Conservation (phyloP, 53 echinoderm and acorn worm genomes). For the Luidia sarsii region DNA sequence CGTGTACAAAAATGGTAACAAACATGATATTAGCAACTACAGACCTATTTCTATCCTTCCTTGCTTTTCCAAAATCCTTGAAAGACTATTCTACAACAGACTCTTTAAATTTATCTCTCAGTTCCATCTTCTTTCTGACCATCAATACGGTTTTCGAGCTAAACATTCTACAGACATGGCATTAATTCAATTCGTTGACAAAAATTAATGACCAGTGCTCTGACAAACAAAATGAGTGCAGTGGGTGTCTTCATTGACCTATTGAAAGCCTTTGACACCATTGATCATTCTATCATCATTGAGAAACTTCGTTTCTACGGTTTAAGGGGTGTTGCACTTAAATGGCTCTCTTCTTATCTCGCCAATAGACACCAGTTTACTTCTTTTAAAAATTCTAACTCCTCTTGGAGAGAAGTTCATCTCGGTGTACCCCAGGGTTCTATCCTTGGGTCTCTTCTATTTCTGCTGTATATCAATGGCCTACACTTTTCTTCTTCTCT, state of each 20-base stretch:
- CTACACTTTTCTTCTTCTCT: too few species aligned
- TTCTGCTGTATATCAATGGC: too few species aligned
- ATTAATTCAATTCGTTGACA: constrained; percentile 8
- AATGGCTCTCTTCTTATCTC: not conserved
- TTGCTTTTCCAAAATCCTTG: constrained; percentile 57
- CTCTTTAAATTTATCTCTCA: constrained; percentile 23
- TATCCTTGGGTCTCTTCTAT: too few species aligned
- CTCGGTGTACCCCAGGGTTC: too few species aligned
- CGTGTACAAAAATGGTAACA: constrained; percentile 18
- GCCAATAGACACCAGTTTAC: not conserved
- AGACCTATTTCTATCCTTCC: constrained; percentile 49
- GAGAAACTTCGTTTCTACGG: not conserved
- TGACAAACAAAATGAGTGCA: not conserved
- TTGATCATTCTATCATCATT: constrained; percentile 1
- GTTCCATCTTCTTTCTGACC: constrained; percentile 6
- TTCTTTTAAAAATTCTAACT: too few species aligned
- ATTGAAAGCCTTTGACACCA: constrained; percentile 7
- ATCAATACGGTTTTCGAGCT: constrained; percentile 31
- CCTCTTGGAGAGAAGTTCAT: too few species aligned
- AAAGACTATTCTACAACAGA: constrained; percentile 45
- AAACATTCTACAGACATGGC: constrained; percentile 44
- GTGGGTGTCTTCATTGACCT: constrained; percentile 16
- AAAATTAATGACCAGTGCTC: not conserved
- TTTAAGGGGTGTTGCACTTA: not conserved
- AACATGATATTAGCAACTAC: constrained; percentile 25